Base-by-base conservation (phyloP, 2,888 invertebrate genomes). In the Eupeodes luniger region DNA sequence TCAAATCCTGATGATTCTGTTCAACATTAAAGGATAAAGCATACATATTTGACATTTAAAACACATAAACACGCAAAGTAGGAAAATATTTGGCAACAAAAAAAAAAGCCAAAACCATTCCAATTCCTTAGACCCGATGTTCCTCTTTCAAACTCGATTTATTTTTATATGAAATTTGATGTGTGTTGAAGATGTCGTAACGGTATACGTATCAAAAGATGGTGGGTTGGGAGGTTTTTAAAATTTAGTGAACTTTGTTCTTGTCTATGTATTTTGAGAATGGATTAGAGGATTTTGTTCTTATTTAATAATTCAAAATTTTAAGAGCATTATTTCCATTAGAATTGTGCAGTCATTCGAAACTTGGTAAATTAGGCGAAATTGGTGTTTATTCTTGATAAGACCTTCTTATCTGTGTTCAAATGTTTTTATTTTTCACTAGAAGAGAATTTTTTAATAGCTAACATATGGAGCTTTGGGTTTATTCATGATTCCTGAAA, bases 1-100 rank as follows among this genome's bases (percentile, higher is more conserved):
- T 76, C 75, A 61, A 79, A 83, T 77, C 79, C 75, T 82, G 75
- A 86, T 87, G 79, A 80, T 80, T 87, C 80, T 87, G 86, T 83
- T 87, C 76, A 72, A 87, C 86, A 87, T 76, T 80, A 81, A 75
- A 79, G 82, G 83, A 83, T 83, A 83, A 76, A 72, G 19, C 59
- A 80, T 72, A 80, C 76, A 83, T 72, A 83, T 83, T 70, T 75
- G 79, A 80, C 83, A 87, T 87, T 80, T 80, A 81, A 75, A 62
- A 67, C 44, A 85, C 81, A 81, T 81, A 85, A 81, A 85, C 77
- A 74, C 55, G 70, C 61, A 78, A 67, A 78, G 57, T 36, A 27
- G 69, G 27, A 64, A 69, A 78, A 75, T 75, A 16, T 70, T 70
- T 81, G 84, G 67, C n/a, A 40, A 40, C 40, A 4, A 66, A 64